Evolutionary conservation across 2,888 invertebrate species (phyloP), one percentile per base, ranked within the genome.

Genomic region (Trileptium ribeirensis): DNA sequence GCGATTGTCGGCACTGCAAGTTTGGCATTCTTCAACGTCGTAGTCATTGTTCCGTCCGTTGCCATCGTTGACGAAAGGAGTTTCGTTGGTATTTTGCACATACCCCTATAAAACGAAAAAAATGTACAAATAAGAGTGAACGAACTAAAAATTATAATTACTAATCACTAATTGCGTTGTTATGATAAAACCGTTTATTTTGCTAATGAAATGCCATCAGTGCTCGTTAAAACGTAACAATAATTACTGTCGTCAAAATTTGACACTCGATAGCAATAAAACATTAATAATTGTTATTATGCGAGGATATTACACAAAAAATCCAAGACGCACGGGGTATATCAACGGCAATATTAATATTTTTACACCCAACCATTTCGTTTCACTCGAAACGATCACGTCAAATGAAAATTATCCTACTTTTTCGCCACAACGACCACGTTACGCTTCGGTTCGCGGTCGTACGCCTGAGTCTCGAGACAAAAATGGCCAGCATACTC

Each of bases 401-500:
- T 29, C 70, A 29, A 79, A 24, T 31, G 8, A 77, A n/a, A 19
- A n/a, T 33, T 38, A 37, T n/a, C 80, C n/a, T 84, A 89, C 89
- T 86, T 89, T 79, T 85, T 82, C n/a, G 90, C 90, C 1, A 88
- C 89, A 31, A 89, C 89, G 1, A 89, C 88, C 1, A 97, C 94
- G 90, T 97, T 97, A 83, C 96, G 92, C 89, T 97, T 96, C 0
- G 97, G 97, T 88, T 97, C 97, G 33, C 93, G 93, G 90, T 98
- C 98, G 89, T 96, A 97, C 34, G 96, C 95, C 82, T 94, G 94
- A 84, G 96, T 94, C 87, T 95, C 94, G 86, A 96, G 94, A 67
- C 96, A 96, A 90, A 97, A 98, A 89, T 94, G 94, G 87, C 95
- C 94, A 86, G 95, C 95, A 89, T 95, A 92, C 89, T 98, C 97